These are phyloP conservation scores for Monarcha castaneiventris DNA, from an alignment of 2,113 vertebrate species.

Conservation along the genomic window DNA sequence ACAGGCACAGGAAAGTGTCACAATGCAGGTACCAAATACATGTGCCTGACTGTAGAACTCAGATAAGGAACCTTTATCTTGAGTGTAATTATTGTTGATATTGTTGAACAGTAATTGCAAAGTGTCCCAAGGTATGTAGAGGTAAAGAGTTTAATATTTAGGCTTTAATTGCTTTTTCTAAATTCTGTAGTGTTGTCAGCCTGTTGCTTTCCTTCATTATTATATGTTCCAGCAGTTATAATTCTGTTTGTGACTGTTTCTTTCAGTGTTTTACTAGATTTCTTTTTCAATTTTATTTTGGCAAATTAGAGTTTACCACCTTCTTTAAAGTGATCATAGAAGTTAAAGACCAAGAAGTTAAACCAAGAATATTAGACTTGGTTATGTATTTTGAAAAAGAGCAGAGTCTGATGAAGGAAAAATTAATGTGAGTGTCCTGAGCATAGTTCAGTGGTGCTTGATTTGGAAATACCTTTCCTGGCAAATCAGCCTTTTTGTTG, in stretches of 20 bases:
- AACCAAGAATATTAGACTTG: neutral
- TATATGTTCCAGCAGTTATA: neutral
- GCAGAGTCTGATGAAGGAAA: neutral
- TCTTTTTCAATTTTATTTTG: neutral
- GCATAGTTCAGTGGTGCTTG: neutral
- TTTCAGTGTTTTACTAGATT: neutral
- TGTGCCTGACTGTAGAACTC: neutral
- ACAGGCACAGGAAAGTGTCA: rapidly evolving
- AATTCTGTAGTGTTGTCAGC: neutral
- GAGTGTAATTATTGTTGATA: neutral
- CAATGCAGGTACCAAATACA: neutral
- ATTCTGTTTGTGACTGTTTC: neutral
- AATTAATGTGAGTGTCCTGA: neutral
- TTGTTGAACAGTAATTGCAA: neutral
- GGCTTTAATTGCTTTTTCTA: neutral
- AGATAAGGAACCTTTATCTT: neutral
- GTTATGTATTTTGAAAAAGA: neutral
- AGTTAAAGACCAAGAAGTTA: too few species aligned
- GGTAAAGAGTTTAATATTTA: neutral
- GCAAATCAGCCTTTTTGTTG: neutral
- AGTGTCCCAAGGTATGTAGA: neutral
- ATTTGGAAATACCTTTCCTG: neutral
- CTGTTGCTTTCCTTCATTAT: neutral
- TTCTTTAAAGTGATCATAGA: neutral
- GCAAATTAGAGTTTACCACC: neutral